These are phyloP conservation scores for Macroglossus sobrinus DNA, from an alignment of 2,113 vertebrate genomes.

Conservation along the genomic window DNA sequence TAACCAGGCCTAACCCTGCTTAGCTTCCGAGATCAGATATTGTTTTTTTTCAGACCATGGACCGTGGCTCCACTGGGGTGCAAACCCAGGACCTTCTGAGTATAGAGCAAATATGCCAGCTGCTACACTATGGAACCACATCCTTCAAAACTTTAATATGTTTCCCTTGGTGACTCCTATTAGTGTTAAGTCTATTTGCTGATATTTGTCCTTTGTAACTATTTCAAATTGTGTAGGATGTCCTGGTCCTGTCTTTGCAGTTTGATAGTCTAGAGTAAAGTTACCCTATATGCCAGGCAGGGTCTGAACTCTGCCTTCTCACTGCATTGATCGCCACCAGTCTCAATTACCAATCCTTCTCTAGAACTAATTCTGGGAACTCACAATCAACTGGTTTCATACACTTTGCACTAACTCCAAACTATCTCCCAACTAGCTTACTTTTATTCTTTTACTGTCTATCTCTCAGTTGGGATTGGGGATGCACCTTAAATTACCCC, in stretches of 20 bases:
- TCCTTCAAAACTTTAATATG: neutral
- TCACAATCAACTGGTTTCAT: neutral
- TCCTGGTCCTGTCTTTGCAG: neutral
- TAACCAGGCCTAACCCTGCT: too few relatives aligned
- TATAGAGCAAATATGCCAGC: too few relatives aligned
- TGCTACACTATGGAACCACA: too few relatives aligned
- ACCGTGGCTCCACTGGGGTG: too few relatives aligned
- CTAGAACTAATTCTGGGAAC: neutral
- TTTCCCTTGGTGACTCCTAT: neutral
- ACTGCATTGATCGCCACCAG: neutral
- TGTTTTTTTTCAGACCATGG: too few relatives aligned
- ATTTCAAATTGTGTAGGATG: neutral
- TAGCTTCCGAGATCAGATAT: too few relatives aligned
- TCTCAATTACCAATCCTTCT: neutral
- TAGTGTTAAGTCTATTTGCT: neutral
- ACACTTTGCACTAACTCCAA: neutral
- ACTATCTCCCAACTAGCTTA: neutral
- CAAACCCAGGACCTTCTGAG: too few relatives aligned
- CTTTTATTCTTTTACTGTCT: neutral
- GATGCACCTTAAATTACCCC: neutral
- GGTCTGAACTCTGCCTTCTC: neutral
- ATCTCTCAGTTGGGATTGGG: neutral
- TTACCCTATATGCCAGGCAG: neutral
- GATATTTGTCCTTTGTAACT: neutral
- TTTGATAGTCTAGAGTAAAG: neutral